A percentile compares a stretch with the other conserved stretches of the same genome.
Conservation (phyloP, 2,797 vertebrate genomes). For the Choloepus didactylus region DNA sequence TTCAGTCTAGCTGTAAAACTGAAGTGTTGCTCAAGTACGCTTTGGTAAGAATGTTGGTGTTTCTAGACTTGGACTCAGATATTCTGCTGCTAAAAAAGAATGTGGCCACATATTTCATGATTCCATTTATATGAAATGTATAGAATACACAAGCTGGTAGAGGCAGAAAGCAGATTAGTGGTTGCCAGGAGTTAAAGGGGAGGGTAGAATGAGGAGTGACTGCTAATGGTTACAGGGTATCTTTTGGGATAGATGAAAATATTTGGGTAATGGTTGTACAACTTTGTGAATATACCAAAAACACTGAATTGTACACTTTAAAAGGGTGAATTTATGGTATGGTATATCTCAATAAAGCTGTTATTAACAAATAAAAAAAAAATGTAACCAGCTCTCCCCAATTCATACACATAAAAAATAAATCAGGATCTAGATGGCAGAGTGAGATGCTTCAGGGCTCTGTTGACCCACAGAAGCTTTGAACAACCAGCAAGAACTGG, state of each 20-base stretch:
- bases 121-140: conserved; percentile 27
- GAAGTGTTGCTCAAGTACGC: conserved; percentile 56
- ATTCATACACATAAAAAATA: background rate
- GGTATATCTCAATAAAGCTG: conserved; percentile 40
- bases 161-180: background rate
- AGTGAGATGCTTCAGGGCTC: too few species aligned
- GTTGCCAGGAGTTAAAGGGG: background rate
- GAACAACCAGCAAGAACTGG: too few species aligned
- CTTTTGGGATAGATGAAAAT: background rate
- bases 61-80: conserved; percentile 48
- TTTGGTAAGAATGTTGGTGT: conserved; percentile 25
- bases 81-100: conserved; percentile 48
- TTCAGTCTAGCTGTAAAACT: conserved; percentile 45
- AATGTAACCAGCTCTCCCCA: conserved; percentile 13
- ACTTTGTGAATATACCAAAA: background rate
- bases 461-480: too few species aligned
- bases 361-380: conserved; percentile 32
- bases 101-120: background rate
- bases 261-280: background rate
- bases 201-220: background rate
- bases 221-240: background rate
- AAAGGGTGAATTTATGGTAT: background rate
- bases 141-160: conserved; percentile 1
- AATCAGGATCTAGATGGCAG: too few species aligned
- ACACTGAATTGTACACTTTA: background rate